A percentile compares a stretch with the other conserved stretches of the same genome.
Evolutionary conservation across 1,140 invertebrate genomes (phyloP).

Genomic region (Gonatopus flavifemur): DNA sequence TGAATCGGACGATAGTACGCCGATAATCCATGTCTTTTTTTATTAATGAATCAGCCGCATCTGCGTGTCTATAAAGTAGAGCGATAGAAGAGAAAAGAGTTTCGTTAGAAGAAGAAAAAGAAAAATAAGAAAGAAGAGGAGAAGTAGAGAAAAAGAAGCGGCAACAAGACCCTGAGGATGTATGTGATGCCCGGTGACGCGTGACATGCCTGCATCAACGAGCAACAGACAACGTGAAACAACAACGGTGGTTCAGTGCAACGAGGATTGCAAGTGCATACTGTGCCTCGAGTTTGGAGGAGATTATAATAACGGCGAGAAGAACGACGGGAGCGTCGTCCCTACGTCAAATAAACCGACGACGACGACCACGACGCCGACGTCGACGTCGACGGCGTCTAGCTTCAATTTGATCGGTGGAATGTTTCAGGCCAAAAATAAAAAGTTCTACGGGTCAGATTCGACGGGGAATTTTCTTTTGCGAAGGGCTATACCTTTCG

Average conservation of each 20-base stretch:
- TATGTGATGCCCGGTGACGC: no score
- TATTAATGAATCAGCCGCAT: no score
- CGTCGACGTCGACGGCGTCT: no score
- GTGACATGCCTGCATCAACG: conserved; percentile 21
- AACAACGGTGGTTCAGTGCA: conserved; percentile 20
- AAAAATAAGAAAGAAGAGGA: conserved; percentile 16
- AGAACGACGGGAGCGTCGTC: conserved; percentile 1
- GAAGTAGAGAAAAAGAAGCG: conserved; percentile 3
- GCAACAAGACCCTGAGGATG: no score
- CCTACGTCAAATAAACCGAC: no score
- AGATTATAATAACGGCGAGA: no score
- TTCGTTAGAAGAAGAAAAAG: conserved; percentile 13
- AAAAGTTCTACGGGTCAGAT: conserved; percentile 5
- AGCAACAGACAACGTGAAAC: no score
- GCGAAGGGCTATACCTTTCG: conserved; percentile 61
- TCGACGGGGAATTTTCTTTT: conserved; percentile 63
- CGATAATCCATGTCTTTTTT: no score
- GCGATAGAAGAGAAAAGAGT: conserved; percentile 5
- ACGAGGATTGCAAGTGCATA: conserved; percentile 58
- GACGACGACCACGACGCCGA: no score
- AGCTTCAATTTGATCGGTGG: no score
- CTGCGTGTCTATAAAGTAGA: background rate
- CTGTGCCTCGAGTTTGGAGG: conserved; percentile 63
- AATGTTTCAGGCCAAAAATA: no score
- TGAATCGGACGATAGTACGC: no score